Base-by-base conservation (phyloP, 1,140 invertebrate genomes). In the Armadillidium nasatum region DNA sequence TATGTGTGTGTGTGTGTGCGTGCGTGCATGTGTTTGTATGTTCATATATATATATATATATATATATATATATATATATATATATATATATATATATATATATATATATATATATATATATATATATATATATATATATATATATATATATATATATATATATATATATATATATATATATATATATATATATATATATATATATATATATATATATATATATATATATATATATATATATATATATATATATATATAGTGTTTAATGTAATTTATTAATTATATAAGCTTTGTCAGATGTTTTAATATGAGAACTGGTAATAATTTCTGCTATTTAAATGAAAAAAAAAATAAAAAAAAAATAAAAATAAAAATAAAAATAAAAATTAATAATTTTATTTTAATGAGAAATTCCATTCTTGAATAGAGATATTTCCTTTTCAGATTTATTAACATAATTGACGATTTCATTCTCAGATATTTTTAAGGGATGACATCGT, bases 161-260 rank as follows among this genome's bases (percentile, higher is more conserved):
- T 50, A 50, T 50, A 50, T 50, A 50, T 50, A 50, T 50, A 60
- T 60, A 60, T 60, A 60, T 60, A 33, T 60, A 13, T 50, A 60
- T 60, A 60, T 60, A 60, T 60, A 60, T 60, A 60, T 60, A 60
- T 60, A 60, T n/a, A 60, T 60, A 60, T 60, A 60, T 60, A 60
- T 60, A 60, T 60, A 60, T 60, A 60, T 60, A 60, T 60, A 33
- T 33, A 33, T 33, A 33, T 33, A 33, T 60, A 60, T 60, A 60
- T 60, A 60, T 60, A 60, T 60, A 60, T 60, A 60, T 50, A 60
- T 60, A 60, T 60, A 60, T 60, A 60, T 60, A 60, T 60, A 60
- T 60, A 50, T 60, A 60, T 60, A 60, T 60, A 60, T 60, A 60
- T 60, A 60, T 60, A 60, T 60, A 60, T 60, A 60, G 11, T 15